phyloP scores from a whole-genome alignment of 2,113 vertebrate genomes.

The Carettochelys insculpta region DNA sequence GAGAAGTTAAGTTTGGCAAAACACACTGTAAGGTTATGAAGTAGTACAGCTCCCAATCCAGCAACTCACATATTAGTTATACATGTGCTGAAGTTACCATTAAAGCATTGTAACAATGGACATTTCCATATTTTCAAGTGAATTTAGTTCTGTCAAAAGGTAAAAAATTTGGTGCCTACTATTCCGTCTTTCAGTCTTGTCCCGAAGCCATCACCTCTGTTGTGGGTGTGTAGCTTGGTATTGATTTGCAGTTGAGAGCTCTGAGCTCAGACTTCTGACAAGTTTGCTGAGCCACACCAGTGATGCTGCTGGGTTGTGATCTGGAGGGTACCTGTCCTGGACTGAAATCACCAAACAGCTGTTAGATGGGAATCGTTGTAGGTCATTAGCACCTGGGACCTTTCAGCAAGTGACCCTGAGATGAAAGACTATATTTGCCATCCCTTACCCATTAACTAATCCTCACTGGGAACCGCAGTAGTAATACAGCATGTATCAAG shows the following conservation, averaged over 20 bases:
- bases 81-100: neutral
- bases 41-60: neutral
- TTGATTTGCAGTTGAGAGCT: neutral
- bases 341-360: neutral
- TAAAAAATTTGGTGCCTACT: neutral
- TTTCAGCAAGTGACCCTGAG: conserved; percentile 44
- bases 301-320: neutral
- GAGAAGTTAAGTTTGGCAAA: neutral
- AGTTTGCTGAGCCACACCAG: neutral
- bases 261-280: neutral
- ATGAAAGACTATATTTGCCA: conserved; percentile 17
- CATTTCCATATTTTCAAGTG: neutral
- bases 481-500: neutral
- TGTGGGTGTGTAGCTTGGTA: neutral
- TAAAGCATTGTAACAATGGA: neutral
- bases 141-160: neutral
- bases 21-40: neutral
- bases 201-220: neutral
- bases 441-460: conserved; percentile 33
- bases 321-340: neutral
- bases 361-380: conserved; percentile 52
- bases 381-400: neutral
- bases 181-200: neutral
- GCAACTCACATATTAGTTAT: neutral
- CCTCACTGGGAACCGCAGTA: conserved; percentile 51